Evolutionary conservation across 2,797 vertebrate genomes (phyloP), one percentile per base, ranked within the genome.

Genomic region (Falco berigora): DNA sequence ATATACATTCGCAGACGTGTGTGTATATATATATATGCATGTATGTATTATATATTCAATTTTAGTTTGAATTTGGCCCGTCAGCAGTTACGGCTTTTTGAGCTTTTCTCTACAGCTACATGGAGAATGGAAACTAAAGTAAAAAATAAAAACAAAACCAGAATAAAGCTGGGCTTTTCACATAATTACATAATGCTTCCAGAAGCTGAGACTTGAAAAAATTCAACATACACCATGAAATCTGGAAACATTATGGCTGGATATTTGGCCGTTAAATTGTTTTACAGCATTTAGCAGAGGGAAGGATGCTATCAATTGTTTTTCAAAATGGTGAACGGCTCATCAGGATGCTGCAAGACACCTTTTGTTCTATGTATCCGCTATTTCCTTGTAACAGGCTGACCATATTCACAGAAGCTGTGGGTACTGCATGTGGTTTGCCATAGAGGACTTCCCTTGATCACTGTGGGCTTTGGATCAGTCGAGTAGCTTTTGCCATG

Each of bases 1-100:
- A 42, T 24, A 2, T 5, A 44, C 14, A 27, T 32, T 20, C 3
- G 7, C 15, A 3, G 34, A 36, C 2, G 0, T 5, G 30, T 32
- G 6, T 10, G 4, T 40, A 1, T 36, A 10, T 34, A 14, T 40
- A 2, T 18, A 50, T 28, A 13, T 38, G 36, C 10, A 38, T 38
- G 36, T 36, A 36, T 36, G 36, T 36, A 36, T 36, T 49, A 42
- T 30, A 16, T 30, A 52, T 44, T 66, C 80, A 34, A 86, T 27
- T 84, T 84, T 78, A 86, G 30, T 84, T 84, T 78, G 23, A 85
- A 66, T 59, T 76, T 61, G 30, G 22, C 46, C 27, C 30, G 88
- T 77, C 38, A 53, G 42, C 15, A 6, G 64, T 86, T n/a, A 40
- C 27, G 47, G 52, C 21, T 38, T 91, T 90, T 84, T 47, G 47